Evolutionary conservation across 92 coral and sea anemone genomes (phyloP), one percentile per base, ranked within the genome.

Genomic region (Epizoanthus illoricatus): DNA sequence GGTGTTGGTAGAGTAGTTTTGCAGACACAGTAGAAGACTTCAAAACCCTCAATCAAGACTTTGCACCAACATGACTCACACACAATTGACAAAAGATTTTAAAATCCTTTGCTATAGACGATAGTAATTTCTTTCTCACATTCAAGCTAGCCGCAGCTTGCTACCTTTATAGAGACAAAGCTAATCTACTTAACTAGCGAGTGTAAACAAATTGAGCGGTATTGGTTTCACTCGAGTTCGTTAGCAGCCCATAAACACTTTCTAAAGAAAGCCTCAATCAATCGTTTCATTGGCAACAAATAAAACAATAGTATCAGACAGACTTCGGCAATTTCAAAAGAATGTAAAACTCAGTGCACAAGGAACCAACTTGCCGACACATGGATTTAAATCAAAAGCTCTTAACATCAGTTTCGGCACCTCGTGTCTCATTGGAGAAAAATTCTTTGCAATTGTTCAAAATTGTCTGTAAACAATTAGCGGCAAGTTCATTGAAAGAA

Each of bases 171-270:
- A 64, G 3, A 20, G 21, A 21, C 7, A 45, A 60, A 19, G 33
- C 5, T 78, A 63, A 78, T 45, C 72, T 59, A 41, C 71, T 78
- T 78, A 62, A 78, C 42, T n/a, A 76, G 49, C 17, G 8, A 19
- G 3, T 76, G 81, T 61, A 60, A 76, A 60, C 81, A 76, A 39
- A 52, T 61, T 76, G 11, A n/a, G 71, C 71, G 57, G 72, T 63
- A 18, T 62, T 78, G 16, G 24, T 62, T 78, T 78, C 82, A 42
- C 13, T 42, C 3, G 11, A 64, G 59, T 43, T 78, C 62, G 24
- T 78, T 78, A 78, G 71, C 60, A 78, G 82, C 21, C 3, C 40
- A 45, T 78, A 63, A 78, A 78, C 71, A 78, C 82, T 41, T 45
- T 20, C 45, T 36, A 40, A 47, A 40, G 16, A 62, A 62, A n/a